These are phyloP conservation scores for Cydia fagiglandana DNA, from an alignment of 1,140 invertebrate species.

Conservation along the genomic window DNA sequence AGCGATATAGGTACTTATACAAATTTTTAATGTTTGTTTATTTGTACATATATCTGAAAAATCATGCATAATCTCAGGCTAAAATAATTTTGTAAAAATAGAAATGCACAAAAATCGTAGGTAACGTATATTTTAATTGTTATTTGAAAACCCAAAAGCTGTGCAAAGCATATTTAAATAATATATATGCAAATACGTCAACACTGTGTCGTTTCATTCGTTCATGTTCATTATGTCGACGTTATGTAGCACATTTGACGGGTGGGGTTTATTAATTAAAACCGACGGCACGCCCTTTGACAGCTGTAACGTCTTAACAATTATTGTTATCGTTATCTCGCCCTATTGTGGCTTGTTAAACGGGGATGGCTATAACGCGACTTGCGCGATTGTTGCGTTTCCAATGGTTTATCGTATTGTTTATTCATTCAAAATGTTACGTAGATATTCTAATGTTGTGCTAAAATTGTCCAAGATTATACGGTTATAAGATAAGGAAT, in stretches of 20 bases:
- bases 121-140: not conserved
- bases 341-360: slow-evolving; percentile 31
- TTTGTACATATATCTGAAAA: too few relatives aligned
- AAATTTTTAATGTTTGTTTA: too few relatives aligned
- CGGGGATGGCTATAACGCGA: not conserved
- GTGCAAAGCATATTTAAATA: not conserved
- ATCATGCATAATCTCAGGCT: too few relatives aligned
- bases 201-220: not conserved
- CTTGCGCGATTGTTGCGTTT: not conserved
- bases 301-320: slow-evolving; percentile 54
- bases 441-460: too few relatives aligned
- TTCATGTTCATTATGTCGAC: not conserved
- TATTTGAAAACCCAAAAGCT: not conserved
- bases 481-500: too few relatives aligned
- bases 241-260: slow-evolving; percentile 31
- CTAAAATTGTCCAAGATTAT: too few relatives aligned
- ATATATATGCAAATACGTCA: not conserved
- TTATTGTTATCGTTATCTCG: slow-evolving; percentile 53
- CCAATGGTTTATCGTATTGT: not conserved
- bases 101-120: too few relatives aligned
- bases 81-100: too few relatives aligned
- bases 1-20: too few relatives aligned
- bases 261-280: slow-evolving; percentile 57
- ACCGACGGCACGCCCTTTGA: slow-evolving; percentile 50
- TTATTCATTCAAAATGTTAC: not conserved